These are phyloP conservation scores for Geotrupes spiniger DNA, from an alignment of 2,888 invertebrate genomes.

Conservation along the genomic window DNA sequence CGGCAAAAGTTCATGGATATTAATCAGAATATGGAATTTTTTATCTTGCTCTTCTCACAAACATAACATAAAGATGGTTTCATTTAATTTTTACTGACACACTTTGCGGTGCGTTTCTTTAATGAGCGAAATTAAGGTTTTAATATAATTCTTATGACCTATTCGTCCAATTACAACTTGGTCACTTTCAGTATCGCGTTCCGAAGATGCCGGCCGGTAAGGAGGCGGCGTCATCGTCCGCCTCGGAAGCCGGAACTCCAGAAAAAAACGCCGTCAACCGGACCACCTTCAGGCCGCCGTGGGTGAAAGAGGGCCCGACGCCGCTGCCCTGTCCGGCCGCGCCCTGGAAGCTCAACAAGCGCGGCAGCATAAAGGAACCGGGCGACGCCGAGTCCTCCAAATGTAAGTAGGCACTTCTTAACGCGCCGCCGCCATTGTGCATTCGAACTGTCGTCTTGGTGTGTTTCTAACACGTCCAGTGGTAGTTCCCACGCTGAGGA, in stretches of 20 bases:
- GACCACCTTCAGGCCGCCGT: conserved; percentile 59
- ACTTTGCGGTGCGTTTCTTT: too few species aligned
- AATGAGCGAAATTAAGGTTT: too few species aligned
- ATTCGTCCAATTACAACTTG: too few species aligned
- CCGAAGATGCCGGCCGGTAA: conserved; percentile 58
- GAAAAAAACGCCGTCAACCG: conserved; percentile 48
- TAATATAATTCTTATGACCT: too few species aligned
- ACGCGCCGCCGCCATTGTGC: background rate
- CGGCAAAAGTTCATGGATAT: too few species aligned
- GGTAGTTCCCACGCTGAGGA: conserved; percentile 30
- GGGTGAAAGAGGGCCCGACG: conserved; percentile 67
- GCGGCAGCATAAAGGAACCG: conserved; percentile 33
- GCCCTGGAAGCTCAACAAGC: conserved; percentile 61
- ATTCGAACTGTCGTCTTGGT: background rate
- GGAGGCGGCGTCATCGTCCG: conserved; percentile 26
- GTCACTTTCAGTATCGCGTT: background rate
- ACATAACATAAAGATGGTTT: too few species aligned
- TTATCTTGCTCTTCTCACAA: too few species aligned
- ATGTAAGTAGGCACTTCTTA: background rate
- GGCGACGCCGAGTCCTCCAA: conserved; percentile 18
- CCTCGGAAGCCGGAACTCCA: conserved; percentile 56
- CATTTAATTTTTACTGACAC: too few species aligned
- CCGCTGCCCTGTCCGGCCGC: conserved; percentile 57
- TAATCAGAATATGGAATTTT: too few species aligned
- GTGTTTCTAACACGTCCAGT: conserved; percentile 22